phyloP scores from a whole-genome alignment of 2,113 vertebrate genomes.

The Rhynchopsitta pachyrhyncha region DNA sequence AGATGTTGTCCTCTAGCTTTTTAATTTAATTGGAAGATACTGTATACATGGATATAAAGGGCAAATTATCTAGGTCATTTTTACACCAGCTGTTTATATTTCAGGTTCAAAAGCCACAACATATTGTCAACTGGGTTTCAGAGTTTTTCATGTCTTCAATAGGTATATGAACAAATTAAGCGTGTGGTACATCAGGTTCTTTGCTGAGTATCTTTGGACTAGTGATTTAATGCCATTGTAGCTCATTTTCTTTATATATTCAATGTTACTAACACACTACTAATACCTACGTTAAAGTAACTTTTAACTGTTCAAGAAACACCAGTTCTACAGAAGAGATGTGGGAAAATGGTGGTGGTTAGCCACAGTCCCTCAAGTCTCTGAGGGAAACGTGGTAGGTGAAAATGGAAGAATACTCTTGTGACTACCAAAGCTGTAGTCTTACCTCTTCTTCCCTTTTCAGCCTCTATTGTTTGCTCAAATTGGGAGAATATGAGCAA shows the following conservation, averaged over 20 bases:
- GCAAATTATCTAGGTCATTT: background rate
- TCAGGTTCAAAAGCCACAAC: background rate
- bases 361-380: no score
- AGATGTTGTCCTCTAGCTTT: background rate
- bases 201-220: background rate
- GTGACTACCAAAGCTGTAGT: no score
- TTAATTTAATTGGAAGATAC: conserved; percentile 22
- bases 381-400: no score
- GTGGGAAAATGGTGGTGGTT: no score
- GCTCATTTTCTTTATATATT: background rate
- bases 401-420: no score
- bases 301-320: no score
- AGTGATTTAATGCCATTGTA: background rate
- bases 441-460: no score
- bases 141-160: background rate
- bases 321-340: no score
- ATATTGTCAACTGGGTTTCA: background rate
- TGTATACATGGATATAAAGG: background rate
- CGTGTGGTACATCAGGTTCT: background rate
- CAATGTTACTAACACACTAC: background rate
- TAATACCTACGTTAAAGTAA: no score
- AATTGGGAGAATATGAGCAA: no score
- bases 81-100: background rate
- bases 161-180: background rate
- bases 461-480: no score